phyloP scores from a whole-genome alignment of 1,140 invertebrate species.

The Drosophila sproati region DNA sequence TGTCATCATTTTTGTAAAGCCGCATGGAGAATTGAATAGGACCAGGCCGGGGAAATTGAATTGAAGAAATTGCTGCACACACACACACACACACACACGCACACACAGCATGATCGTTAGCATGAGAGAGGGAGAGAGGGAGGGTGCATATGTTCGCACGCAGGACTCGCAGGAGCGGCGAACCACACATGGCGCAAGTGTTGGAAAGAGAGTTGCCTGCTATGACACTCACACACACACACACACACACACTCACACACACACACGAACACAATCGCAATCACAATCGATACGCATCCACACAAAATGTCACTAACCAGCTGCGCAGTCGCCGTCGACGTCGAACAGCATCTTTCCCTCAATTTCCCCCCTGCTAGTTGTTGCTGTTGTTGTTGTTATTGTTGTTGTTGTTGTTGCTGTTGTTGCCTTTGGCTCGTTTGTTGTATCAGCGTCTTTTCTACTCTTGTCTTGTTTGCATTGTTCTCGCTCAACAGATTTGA shows the following conservation, averaged over 20 bases:
- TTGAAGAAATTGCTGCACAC: slow-evolving; percentile 32
- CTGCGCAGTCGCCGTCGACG: slow-evolving; percentile 25
- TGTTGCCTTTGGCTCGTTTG: slow-evolving; percentile 36
- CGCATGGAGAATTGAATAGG: slow-evolving; percentile 17
- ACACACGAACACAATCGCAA: background rate
- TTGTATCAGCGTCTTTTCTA: slow-evolving; percentile 73
- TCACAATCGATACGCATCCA: slow-evolving; percentile 10
- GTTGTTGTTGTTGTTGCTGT: slow-evolving; percentile 30
- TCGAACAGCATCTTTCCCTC: slow-evolving; percentile 28
- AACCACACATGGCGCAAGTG: slow-evolving; percentile 66
- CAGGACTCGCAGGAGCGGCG: slow-evolving; percentile 22
- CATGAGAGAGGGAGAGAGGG: background rate
- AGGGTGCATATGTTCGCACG: too few relatives aligned
- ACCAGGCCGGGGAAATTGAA: slow-evolving; percentile 46
- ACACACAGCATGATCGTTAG: background rate
- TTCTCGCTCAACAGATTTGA: slow-evolving; percentile 82
- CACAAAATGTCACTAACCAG: slow-evolving; percentile 21
- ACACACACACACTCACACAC: background rate
- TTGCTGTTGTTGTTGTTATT: slow-evolving; percentile 4
- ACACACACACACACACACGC: background rate
- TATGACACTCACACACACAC: slow-evolving; percentile 27
- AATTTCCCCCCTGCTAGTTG: slow-evolving; percentile 6
- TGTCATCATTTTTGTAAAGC: slow-evolving; percentile 75
- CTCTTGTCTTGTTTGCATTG: slow-evolving; percentile 79
- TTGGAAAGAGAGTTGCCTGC: slow-evolving; percentile 21